Base-by-base conservation (phyloP, 2,113 vertebrate species). In the Notarius quadriscutis region DNA sequence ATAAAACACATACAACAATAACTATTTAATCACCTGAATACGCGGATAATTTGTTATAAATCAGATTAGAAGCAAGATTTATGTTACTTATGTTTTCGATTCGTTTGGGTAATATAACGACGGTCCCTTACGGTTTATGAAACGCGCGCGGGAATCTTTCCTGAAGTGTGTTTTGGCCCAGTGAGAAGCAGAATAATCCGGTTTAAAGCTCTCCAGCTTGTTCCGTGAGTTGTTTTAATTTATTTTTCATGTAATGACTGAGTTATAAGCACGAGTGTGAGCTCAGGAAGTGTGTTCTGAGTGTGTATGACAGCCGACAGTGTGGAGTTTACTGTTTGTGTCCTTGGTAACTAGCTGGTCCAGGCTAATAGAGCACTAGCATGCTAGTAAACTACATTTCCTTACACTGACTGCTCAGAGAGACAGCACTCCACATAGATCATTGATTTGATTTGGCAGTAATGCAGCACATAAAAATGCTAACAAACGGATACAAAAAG, bases 81-180 rank as follows among this genome's bases (percentile, higher is more conserved):
- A 0, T 80, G 2, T 34, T 8, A 22, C 1, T 11, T 9, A 22
- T 5, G 3, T 81, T 58, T 81, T 62, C 4, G 1, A 25, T 1
- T 50, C 7, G 30, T 17, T 22, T 62, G 72, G 11, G 2, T 62
- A 86, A 72, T 80, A 48, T 17, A 17, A 17, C 8, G 11, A 89
- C 53, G 78, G 27, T 55, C 84, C 63, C 84, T 89, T 69, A 82
- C 0, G 18, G 4, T 15, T 63, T 85, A 79, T 30, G 63, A 89
- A 72, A 8, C 74, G 30, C 90, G 92, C 93, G 94, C 93, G 94
- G 87, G 92, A 83, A 88, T 91, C 83, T 86, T 78, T 4, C 4
- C 85, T 5, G 12, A 58, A 4, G 27, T 41, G 9, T 57, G 50
- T 60, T 51, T 84, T 50, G 18, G 14, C 0, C 0, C 0, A 2